Conservation (phyloP, 2,113 vertebrate genomes). For the Burhinus bistriatus region DNA sequence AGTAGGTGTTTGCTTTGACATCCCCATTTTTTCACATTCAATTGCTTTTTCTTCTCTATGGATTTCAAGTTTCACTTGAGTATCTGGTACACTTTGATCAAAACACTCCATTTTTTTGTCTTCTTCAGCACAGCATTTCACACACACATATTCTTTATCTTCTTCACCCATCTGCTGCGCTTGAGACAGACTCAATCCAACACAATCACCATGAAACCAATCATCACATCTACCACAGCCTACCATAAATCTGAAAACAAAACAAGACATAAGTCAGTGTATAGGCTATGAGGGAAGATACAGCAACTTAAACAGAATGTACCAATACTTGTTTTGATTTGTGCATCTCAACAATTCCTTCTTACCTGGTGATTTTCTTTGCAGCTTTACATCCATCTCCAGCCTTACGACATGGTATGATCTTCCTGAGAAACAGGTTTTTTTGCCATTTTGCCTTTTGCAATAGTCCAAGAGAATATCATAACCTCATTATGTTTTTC, state of each 20-base stretch:
- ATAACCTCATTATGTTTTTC: background rate
- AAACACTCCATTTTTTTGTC: constrained; percentile 79
- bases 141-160: constrained; percentile 95
- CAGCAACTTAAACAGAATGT: background rate
- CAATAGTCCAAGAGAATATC: constrained; percentile 10
- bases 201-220: constrained; percentile 98
- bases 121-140: constrained; percentile 94
- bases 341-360: background rate
- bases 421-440: background rate
- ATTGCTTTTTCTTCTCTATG: constrained; percentile 75
- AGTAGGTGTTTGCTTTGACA: constrained; percentile 68
- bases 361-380: constrained; percentile 1
- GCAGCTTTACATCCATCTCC: constrained; percentile 62
- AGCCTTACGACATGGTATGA: constrained; percentile 63
- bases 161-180: constrained; percentile 95
- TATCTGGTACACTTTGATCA: constrained; percentile 67
- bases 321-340: background rate
- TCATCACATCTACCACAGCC: constrained; percentile 97
- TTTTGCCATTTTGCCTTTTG: background rate
- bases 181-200: constrained; percentile 92
- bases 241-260: constrained; percentile 90
- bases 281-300: background rate
- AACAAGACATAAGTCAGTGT: background rate
- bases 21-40: constrained; percentile 76
- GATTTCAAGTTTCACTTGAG: constrained; percentile 69